Evolutionary conservation across 2,797 vertebrate genomes (phyloP), one percentile per base, ranked within the genome.

Genomic region (Pangasius larnaudii): DNA sequence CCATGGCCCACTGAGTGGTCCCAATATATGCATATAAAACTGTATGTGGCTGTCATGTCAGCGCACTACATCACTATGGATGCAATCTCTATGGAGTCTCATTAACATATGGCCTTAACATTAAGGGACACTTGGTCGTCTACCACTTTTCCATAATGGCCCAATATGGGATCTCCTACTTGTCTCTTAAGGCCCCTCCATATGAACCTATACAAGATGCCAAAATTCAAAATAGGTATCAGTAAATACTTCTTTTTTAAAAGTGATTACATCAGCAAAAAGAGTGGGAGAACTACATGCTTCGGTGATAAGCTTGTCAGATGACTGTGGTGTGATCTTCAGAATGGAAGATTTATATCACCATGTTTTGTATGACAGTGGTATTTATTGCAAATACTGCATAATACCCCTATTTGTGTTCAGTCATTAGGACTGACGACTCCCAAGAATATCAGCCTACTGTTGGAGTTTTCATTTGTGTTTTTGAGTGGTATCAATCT

Each of bases 381-480:
- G 39, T 30, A 46, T 42, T 67, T n/a, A 49, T 49, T 49, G 27
- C 27, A 27, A 83, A 16, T 83, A 9, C 18, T 46, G 59, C 11
- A 59, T 59, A 24, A 46, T 63, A 46, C 6, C 46, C 65, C 24
- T 1, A 49, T 63, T 42, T 61, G 16, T 72, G 19, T 61, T 74
- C 10, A n/a, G 33, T 30, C 51, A 42, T 59, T 61, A 5, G n/a
- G 16, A 33, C 7, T 59, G 19, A 87, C 13, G 16, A 36, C 65
- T 87, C 79, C 18, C 65, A 82, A 49, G n/a, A 78, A 61, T 53
- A 39, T 85, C 36, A 18, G 72, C 72, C 11, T 63, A 61, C n/a
- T 71, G 24, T 27, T 61, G 27, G 3, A 24, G 36, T 42, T n/a
- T 18, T 61, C 11, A 58, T 58, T 72, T 85, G 39, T 2, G 3